Conservation (phyloP, 2,888 invertebrate species). For the Eupithecia insigniata region DNA sequence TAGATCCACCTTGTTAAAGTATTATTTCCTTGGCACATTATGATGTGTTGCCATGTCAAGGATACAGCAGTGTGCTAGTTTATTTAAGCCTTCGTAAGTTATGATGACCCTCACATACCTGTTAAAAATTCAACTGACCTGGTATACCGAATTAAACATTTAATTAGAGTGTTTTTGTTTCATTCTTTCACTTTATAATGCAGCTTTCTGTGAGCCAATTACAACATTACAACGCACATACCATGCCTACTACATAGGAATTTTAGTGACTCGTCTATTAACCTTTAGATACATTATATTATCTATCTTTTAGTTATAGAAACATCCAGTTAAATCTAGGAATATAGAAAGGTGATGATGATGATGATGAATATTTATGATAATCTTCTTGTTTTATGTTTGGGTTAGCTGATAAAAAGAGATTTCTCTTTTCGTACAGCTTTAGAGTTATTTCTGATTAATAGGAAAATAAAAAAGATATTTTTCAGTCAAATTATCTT, state of each 20-base stretch:
- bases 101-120: constrained; percentile 15
- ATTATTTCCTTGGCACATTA: constrained; percentile 31
- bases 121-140: constrained; percentile 1
- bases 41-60: constrained; percentile 33
- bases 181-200: neutral
- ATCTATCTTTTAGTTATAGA: too few relatives aligned
- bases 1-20: constrained; percentile 11
- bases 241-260: too few relatives aligned
- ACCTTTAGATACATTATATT: neutral
- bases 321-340: too few relatives aligned
- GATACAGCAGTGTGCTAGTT: constrained; percentile 32
- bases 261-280: too few relatives aligned
- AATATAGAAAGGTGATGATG: too few relatives aligned
- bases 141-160: neutral
- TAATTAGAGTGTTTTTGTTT: neutral
- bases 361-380: neutral
- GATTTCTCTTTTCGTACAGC: neutral
- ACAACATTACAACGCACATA: too few relatives aligned
- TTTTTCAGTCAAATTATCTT: neutral
- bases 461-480: neutral
- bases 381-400: neutral
- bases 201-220: neutral
- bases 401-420: neutral
- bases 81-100: constrained; percentile 18
- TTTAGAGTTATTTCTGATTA: neutral